These are phyloP conservation scores for Acanthurus lineatus DNA, from an alignment of 2,797 vertebrate genomes.

Conservation along the genomic window DNA sequence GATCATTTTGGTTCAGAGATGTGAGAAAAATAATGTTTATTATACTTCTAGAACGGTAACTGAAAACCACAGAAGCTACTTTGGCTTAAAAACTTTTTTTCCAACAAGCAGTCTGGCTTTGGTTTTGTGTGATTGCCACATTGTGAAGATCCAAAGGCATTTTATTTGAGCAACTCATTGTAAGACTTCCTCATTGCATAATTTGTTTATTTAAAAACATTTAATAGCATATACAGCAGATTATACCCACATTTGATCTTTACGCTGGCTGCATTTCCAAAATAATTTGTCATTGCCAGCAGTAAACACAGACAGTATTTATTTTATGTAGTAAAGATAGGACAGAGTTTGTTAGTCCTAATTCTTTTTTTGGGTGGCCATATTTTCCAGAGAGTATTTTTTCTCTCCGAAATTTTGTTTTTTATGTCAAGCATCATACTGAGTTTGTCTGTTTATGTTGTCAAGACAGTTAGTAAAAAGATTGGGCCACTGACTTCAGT, in stretches of 20 bases:
- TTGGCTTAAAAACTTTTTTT: background rate
- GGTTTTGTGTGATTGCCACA: constrained; percentile 12
- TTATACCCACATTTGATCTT: background rate
- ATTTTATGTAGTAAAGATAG: background rate
- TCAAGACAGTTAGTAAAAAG: constrained; percentile 17
- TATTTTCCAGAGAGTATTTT: background rate
- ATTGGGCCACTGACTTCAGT: constrained; percentile 34
- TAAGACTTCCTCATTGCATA: too few species aligned
- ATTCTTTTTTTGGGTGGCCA: background rate
- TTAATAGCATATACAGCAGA: too few species aligned
- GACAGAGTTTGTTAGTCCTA: background rate
- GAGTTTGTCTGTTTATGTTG: constrained; percentile 1
- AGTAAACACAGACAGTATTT: background rate
- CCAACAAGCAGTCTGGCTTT: constrained; percentile 2
- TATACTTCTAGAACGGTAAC: constrained; percentile 22
- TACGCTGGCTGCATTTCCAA: too few species aligned
- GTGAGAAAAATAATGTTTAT: constrained; percentile 23
- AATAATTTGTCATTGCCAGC: background rate
- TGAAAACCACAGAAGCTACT: background rate
- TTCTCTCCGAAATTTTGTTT: background rate
- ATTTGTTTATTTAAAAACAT: too few species aligned
- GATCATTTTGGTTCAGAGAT: constrained; percentile 31
- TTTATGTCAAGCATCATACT: background rate
- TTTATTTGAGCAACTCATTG: constrained; percentile 4
- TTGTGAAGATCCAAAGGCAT: background rate